Conservation (phyloP, 2,888 invertebrate species). For the Apamea epomidion region DNA sequence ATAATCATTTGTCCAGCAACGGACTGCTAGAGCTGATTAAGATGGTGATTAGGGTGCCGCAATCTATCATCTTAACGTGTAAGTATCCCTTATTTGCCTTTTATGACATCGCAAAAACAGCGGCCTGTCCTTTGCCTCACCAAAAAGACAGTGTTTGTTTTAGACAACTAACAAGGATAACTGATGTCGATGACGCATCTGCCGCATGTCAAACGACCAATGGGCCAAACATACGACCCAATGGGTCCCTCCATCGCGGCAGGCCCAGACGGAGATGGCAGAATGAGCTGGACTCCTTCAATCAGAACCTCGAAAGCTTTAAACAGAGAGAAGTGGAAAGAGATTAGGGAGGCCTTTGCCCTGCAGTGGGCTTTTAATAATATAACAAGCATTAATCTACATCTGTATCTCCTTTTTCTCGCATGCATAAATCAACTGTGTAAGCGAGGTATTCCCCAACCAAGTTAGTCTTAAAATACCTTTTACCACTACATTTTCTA, state of each 20-base stretch:
- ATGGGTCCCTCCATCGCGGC: too few relatives aligned
- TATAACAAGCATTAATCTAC: not conserved
- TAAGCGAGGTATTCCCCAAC: not conserved
- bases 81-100: not conserved
- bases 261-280: too few relatives aligned
- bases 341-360: too few relatives aligned
- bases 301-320: too few relatives aligned
- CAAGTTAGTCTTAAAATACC: constrained; percentile 2
- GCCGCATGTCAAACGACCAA: too few relatives aligned
- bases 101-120: not conserved
- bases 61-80: not conserved
- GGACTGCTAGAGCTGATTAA: not conserved
- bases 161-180: not conserved
- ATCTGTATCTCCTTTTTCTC: too few relatives aligned
- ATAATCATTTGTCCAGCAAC: not conserved
- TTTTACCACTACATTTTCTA: constrained; percentile 10
- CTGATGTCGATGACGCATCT: too few relatives aligned
- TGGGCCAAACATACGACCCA: too few relatives aligned
- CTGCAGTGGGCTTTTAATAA: too few relatives aligned
- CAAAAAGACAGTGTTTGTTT: not conserved
- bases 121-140: not conserved
- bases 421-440: not conserved
- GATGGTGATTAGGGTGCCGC: too few relatives aligned
- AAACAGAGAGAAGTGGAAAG: too few relatives aligned
- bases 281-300: too few relatives aligned